Percentiles rank a stretch among this genome's conserved stretches.
These are phyloP conservation scores for Beris morrisii DNA, from an alignment of 2,888 invertebrate genomes.

Conservation along the genomic window DNA sequence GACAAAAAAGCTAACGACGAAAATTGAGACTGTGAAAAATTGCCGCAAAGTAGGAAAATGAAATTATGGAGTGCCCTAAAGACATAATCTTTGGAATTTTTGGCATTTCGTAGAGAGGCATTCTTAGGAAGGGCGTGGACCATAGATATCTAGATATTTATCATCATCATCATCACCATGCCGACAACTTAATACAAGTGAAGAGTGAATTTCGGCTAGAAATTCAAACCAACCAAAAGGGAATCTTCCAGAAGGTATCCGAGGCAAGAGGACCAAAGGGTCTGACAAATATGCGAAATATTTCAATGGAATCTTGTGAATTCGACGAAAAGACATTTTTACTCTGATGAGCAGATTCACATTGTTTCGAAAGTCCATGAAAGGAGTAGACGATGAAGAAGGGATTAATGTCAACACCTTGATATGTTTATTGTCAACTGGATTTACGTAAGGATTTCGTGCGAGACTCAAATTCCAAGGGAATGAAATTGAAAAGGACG, in stretches of 20 bases:
- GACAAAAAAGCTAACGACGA: conserved; percentile 9
- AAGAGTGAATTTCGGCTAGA: no score
- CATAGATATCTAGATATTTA: not conserved
- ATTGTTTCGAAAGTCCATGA: conserved; percentile 10
- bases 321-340: conserved; percentile 24
- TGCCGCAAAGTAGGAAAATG: conserved; percentile 22
- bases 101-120: conserved; percentile 19
- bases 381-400: not conserved
- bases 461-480: no score
- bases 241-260: no score
- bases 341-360: conserved; percentile 5
- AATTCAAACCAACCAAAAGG: no score
- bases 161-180: not conserved
- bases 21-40: conserved; percentile 26
- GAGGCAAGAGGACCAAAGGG: no score
- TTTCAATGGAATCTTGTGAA: conserved; percentile 31
- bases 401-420: no score
- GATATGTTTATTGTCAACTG: no score
- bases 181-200: no score
- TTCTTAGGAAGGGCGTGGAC: conserved; percentile 7
- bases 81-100: conserved; percentile 30
- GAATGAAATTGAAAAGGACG: no score
- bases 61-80: conserved; percentile 25
- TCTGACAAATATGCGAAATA: conserved; percentile 26
- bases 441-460: no score